A percentile compares a stretch with the other conserved stretches of the same genome.
Evolutionary conservation across 1,140 invertebrate species (phyloP).

Genomic region (Drosophila ambigua): DNA sequence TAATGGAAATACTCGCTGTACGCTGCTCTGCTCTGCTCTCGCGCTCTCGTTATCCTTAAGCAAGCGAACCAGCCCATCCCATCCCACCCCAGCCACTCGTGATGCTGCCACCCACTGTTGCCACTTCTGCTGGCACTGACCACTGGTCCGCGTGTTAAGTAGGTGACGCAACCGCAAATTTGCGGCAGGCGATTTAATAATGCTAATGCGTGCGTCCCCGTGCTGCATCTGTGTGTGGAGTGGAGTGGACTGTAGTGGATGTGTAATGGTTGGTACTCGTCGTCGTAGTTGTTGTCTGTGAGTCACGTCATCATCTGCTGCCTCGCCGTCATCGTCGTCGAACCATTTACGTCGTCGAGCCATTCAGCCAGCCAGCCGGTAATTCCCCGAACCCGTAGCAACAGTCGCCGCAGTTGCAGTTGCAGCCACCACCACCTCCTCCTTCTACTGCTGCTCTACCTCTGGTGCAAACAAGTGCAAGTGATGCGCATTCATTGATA

Average conservation of each 20-base stretch:
- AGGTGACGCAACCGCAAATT: conserved; percentile 82
- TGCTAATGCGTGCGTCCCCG: conserved; percentile 45
- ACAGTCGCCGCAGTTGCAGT: conserved; percentile 12
- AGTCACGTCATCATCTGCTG: conserved; percentile 55
- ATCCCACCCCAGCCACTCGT: background rate
- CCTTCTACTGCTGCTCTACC: no score
- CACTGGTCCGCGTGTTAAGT: conserved; percentile 65
- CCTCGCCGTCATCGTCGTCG: conserved; percentile 28
- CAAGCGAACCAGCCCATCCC: conserved; percentile 17
- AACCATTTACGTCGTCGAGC: conserved; percentile 68
- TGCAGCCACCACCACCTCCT: conserved; percentile 26
- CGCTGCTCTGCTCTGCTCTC: conserved; percentile 3
- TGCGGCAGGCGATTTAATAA: conserved; percentile 78
- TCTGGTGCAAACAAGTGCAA: conserved; percentile 76
- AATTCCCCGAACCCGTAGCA: conserved; percentile 51
- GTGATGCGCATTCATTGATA: conserved; percentile 82
- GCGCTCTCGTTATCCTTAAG: conserved; percentile 36
- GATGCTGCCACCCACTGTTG: conserved; percentile 12
- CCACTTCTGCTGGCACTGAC: conserved; percentile 25
- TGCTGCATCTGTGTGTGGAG: conserved; percentile 12
- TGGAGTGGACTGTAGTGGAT: background rate
- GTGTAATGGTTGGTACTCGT: conserved; percentile 4
- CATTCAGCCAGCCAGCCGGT: conserved; percentile 32
- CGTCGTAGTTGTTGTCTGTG: conserved; percentile 59
- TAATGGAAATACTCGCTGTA: conserved; percentile 74